Evolutionary conservation across 2,888 invertebrate species (phyloP).

Genomic region (Zygothrica quintamaculata): DNA sequence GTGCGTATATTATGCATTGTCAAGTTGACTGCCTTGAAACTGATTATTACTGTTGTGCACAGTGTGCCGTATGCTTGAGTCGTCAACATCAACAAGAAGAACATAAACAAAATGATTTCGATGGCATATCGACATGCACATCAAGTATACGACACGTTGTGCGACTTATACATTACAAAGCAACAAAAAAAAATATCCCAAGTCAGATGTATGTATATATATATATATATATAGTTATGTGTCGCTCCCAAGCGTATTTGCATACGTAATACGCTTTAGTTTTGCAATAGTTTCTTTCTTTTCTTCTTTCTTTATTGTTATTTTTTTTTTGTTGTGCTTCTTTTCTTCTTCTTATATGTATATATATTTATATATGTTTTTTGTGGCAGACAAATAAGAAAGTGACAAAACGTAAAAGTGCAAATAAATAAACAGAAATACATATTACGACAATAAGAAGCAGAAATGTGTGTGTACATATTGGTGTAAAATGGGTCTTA

Average conservation of each 20-base stretch:
- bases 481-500: constrained; percentile 11
- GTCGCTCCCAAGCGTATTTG: constrained; percentile 28
- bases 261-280: constrained; percentile 61
- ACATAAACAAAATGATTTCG: constrained; percentile 18
- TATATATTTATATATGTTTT: too few relatives aligned
- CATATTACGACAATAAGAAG: constrained; percentile 38
- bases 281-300: constrained; percentile 38
- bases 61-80: constrained; percentile 60
- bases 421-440: constrained; percentile 69
- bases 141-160: constrained; percentile 70
- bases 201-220: constrained; percentile 19
- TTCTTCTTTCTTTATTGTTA: neutral
- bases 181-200: too few relatives aligned
- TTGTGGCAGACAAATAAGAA: constrained; percentile 47
- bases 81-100: constrained; percentile 34
- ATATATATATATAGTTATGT: constrained; percentile 11
- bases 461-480: constrained; percentile 5
- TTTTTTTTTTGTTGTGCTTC: neutral
- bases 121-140: constrained; percentile 46
- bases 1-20: constrained; percentile 50
- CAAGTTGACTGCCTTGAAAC: constrained; percentile 63
- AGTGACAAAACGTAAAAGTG: constrained; percentile 66
- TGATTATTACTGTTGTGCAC: constrained; percentile 79
- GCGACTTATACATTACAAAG: constrained; percentile 48
- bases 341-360: too few relatives aligned